Percentiles rank a stretch among this genome's conserved stretches.
phyloP scores from a whole-genome alignment of 1,140 invertebrate genomes.

The Micrasema minimum region DNA sequence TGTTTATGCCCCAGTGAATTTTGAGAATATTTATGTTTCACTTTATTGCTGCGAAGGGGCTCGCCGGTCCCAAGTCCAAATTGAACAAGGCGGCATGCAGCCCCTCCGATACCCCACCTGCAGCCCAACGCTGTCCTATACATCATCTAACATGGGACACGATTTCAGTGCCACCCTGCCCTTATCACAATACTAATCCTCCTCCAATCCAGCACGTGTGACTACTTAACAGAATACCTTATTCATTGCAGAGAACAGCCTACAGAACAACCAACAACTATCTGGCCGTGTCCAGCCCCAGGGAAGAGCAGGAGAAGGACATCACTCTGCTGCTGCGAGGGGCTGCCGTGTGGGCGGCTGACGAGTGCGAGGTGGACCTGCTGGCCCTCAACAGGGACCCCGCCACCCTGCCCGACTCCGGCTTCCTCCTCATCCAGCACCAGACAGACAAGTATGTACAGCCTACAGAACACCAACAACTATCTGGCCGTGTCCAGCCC shows the following conservation, averaged over 20 bases:
- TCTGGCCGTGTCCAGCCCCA: constrained; percentile 87
- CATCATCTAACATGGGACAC: no score
- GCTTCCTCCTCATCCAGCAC: constrained; percentile 94
- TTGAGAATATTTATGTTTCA: constrained; percentile 96
- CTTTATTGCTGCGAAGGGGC: constrained; percentile 86
- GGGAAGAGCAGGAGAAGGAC: constrained; percentile 98
- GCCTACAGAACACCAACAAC: constrained; percentile 58
- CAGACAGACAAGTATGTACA: constrained; percentile 72
- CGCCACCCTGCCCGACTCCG: constrained; percentile 77
- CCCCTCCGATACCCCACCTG: constrained; percentile 82
- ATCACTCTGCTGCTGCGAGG: constrained; percentile 88
- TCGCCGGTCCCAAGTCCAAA: constrained; percentile 91
- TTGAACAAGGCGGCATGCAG: constrained; percentile 95
- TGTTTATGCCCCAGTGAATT: constrained; percentile 89
- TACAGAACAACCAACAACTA: constrained; percentile 65
- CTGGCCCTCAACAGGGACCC: constrained; percentile 84
- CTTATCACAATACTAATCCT: constrained; percentile 88
- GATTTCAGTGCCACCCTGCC: constrained; percentile 78
- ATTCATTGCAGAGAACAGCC: constrained; percentile 61
- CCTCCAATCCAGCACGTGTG: constrained; percentile 93
- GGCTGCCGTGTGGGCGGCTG: constrained; percentile 90
- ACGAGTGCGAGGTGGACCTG: constrained; percentile 96
- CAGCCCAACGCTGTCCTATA: no score
- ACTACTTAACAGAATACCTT: no score
- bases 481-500: constrained; percentile 88